Evolutionary conservation across 2,113 vertebrate genomes (phyloP).

Genomic region (Prunella himalayana): DNA sequence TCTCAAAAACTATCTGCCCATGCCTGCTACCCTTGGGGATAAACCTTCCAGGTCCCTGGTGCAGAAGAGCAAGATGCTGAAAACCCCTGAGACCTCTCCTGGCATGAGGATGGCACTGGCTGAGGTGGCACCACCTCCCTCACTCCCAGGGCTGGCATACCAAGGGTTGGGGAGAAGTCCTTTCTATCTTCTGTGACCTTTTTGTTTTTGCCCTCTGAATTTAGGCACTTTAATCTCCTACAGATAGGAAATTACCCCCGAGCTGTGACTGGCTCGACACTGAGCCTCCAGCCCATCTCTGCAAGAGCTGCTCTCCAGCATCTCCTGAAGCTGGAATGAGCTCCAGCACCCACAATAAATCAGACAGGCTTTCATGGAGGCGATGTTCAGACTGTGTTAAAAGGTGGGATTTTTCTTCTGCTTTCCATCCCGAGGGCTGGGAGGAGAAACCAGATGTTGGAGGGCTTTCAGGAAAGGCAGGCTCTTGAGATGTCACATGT

Average conservation of each 20-base stretch:
- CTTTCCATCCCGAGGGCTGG: conserved; percentile 7
- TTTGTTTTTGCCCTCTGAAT: background rate
- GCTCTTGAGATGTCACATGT: conserved; percentile 38
- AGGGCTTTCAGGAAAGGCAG: conserved; percentile 51
- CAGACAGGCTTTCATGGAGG: background rate
- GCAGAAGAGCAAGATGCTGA: background rate
- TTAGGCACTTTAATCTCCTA: background rate
- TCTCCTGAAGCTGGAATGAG: background rate
- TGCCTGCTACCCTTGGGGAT: background rate
- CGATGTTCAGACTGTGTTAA: conserved; percentile 34
- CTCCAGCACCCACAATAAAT: background rate
- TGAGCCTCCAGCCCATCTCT: background rate
- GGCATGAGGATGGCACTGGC: background rate
- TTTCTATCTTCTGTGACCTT: background rate
- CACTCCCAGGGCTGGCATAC: background rate
- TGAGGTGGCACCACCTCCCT: background rate
- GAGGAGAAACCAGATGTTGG: conserved; percentile 53
- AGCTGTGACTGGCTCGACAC: rapidly evolving
- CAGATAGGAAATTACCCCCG: background rate
- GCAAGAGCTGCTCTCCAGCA: background rate
- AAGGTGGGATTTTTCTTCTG: conserved; percentile 53
- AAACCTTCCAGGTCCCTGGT: background rate
- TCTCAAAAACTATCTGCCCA: background rate
- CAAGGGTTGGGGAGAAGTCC: background rate
- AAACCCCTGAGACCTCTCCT: background rate